phyloP scores from a whole-genome alignment of 2,888 invertebrate species.

The Morpho deidamia region DNA sequence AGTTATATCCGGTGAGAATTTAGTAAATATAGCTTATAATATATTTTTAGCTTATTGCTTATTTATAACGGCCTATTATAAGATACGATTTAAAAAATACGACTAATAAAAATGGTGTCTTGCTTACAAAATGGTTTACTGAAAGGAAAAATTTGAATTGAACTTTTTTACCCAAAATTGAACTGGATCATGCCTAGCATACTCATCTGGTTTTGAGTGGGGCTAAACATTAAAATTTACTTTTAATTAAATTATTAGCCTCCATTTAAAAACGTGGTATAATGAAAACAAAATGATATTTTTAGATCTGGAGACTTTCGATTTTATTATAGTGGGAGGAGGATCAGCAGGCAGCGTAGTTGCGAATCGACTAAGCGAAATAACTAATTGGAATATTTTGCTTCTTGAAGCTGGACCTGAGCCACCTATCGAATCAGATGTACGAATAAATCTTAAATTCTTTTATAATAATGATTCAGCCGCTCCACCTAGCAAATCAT shows the following conservation, averaged over 20 bases:
- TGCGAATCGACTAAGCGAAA: conserved; percentile 39
- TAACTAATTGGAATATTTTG: conserved; percentile 34
- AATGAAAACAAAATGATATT: conserved; percentile 3
- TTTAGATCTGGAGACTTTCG: conserved; percentile 33
- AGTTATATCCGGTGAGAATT: background rate
- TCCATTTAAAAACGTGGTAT: background rate
- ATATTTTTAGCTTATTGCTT: background rate
- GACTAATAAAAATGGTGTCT: background rate
- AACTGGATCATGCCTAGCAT: no score
- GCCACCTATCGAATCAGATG: conserved; percentile 22
- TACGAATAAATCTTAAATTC: conserved; percentile 20
- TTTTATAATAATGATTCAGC: background rate
- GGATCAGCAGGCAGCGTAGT: conserved; percentile 41
- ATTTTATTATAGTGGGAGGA: conserved; percentile 40
- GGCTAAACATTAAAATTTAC: no score
- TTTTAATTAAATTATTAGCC: background rate
- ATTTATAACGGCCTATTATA: background rate
- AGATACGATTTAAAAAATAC: background rate
- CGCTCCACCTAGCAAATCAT: background rate
- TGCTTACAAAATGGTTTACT: background rate
- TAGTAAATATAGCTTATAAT: background rate
- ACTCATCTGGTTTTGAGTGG: no score
- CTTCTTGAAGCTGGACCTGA: conserved; percentile 36
- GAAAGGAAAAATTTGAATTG: background rate
- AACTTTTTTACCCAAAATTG: no score